Conservation (phyloP, 2,888 invertebrate genomes). For the Tachina lurida region DNA sequence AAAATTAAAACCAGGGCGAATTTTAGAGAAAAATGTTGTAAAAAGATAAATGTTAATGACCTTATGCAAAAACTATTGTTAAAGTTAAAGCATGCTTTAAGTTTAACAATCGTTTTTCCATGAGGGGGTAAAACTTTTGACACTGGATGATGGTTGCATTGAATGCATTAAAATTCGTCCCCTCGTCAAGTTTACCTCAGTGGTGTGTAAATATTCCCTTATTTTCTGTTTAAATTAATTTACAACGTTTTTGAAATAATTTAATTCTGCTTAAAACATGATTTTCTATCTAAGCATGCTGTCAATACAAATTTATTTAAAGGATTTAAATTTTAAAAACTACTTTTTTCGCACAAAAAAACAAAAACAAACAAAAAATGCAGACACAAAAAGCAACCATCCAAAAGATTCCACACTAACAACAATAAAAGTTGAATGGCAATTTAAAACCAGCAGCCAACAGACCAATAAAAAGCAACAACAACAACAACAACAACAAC, state of each 20-base stretch:
- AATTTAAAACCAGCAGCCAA: conserved; percentile 32
- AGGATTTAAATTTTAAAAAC: conserved; percentile 75
- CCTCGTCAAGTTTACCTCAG: not conserved
- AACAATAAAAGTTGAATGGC: conserved; percentile 33
- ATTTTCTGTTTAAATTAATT: not conserved
- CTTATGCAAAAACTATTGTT: too few species aligned
- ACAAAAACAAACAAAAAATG: not conserved
- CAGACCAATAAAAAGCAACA: conserved; percentile 35
- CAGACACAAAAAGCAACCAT: conserved; percentile 24
- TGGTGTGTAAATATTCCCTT: not conserved
- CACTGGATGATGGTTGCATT: too few species aligned
- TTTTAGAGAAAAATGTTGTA: too few species aligned
- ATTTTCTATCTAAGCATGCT: conserved; percentile 73
- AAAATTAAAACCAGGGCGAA: too few species aligned
- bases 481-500: conserved; percentile 14
- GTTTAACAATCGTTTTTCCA: too few species aligned
- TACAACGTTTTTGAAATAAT: conserved; percentile 14
- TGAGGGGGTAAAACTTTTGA: too few species aligned
- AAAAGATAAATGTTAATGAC: too few species aligned
- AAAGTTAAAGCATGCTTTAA: too few species aligned
- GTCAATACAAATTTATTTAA: conserved; percentile 75
- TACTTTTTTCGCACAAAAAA: not conserved
- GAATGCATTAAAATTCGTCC: too few species aligned
- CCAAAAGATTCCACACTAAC: conserved; percentile 50
- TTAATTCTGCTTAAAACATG: conserved; percentile 67